phyloP scores from a whole-genome alignment of 2,113 vertebrate genomes.

The Cathartes aura region DNA sequence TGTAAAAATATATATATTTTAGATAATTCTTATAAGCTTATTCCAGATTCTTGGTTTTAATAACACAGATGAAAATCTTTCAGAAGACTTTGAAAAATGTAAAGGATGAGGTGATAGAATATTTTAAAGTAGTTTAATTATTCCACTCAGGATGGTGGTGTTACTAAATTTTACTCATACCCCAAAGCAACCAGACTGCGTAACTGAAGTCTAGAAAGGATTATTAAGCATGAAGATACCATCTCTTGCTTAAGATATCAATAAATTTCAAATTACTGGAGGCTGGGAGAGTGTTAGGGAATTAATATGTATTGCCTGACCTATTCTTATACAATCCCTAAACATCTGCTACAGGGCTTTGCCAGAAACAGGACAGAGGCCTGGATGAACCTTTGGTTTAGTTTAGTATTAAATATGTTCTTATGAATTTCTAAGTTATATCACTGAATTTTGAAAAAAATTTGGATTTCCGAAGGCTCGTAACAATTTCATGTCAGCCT shows the following conservation, averaged over 20 bases:
- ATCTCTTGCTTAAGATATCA: neutral
- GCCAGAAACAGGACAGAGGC: neutral
- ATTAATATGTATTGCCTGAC: neutral
- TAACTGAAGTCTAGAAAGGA: neutral
- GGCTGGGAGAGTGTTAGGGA: neutral
- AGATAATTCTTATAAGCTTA: neutral
- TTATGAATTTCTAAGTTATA: neutral
- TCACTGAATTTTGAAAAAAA: neutral
- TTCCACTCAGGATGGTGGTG: neutral
- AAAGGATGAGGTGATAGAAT: neutral
- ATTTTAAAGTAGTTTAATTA: neutral
- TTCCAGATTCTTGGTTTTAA: neutral
- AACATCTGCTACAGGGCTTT: neutral
- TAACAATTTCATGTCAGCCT: neutral
- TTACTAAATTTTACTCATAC: neutral
- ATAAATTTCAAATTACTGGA: neutral
- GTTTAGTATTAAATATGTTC: neutral
- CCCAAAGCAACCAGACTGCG: neutral
- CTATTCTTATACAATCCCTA: neutral
- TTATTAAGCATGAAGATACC: neutral
- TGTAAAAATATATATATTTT: neutral
- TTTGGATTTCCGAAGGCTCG: neutral
- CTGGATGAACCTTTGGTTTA: neutral
- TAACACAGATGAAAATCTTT: neutral
- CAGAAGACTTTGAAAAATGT: neutral